Percentiles rank a stretch among this genome's conserved stretches.
Evolutionary conservation across 1,140 invertebrate genomes (phyloP).

Genomic region (Psix sp.): DNA sequence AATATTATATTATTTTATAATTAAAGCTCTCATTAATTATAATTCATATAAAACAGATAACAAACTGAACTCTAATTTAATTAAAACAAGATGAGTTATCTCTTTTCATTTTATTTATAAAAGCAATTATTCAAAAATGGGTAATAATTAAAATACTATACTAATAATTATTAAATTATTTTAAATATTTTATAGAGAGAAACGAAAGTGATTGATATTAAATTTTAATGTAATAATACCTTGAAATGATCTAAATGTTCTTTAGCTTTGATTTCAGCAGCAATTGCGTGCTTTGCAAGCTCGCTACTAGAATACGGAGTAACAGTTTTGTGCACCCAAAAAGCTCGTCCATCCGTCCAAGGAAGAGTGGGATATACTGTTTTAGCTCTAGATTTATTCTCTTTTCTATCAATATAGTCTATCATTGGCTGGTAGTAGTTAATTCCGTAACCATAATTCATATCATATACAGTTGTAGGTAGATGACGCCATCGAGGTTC

Average conservation of each 20-base stretch:
- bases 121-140: no score
- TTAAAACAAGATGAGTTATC: no score
- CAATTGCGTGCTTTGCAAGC: constrained; percentile 80
- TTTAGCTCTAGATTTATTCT: constrained; percentile 59
- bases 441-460: constrained; percentile 88
- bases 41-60: no score
- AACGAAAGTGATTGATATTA: background rate
- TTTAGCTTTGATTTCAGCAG: constrained; percentile 82
- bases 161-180: background rate
- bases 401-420: constrained; percentile 83
- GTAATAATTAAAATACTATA: no score
- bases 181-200: constrained; percentile 1
- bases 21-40: no score
- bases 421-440: constrained; percentile 91
- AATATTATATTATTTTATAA: no score
- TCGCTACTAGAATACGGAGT: constrained; percentile 81
- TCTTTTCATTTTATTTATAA: no score
- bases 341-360: constrained; percentile 82
- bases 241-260: constrained; percentile 79
- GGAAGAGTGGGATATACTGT: constrained; percentile 80
- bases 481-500: constrained; percentile 70
- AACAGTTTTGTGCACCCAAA: constrained; percentile 76
- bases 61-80: no score
- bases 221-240: constrained; percentile 56
- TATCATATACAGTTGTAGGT: constrained; percentile 83